Conservation (phyloP, 2,888 invertebrate genomes). For the Pristionchus arcanus region DNA sequence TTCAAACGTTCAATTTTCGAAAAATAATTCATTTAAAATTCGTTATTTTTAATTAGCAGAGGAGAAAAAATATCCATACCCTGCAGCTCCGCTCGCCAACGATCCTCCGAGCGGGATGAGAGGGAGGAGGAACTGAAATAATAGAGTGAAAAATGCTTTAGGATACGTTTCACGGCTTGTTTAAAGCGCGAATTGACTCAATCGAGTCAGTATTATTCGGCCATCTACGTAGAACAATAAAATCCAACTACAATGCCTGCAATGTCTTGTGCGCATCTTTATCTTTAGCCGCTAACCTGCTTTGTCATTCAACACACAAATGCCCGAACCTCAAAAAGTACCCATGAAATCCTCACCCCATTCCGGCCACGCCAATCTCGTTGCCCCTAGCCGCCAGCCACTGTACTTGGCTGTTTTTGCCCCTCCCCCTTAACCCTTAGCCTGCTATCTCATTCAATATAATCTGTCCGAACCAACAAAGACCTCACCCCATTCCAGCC, state of each 20-base stretch:
- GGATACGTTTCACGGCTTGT: neutral
- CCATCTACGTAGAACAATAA: neutral
- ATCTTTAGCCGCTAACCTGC: no score
- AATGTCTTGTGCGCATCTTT: no score
- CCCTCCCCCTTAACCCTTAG: no score
- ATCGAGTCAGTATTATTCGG: neutral
- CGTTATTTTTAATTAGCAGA: no score
- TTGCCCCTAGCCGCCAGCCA: slow-evolving; percentile 91
- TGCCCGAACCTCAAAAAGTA: no score
- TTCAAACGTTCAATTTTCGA: neutral
- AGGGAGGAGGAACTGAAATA: slow-evolving; percentile 12
- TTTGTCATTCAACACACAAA: no score
- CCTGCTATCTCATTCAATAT: no score
- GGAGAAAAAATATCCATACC: neutral
- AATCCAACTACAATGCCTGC: no score
- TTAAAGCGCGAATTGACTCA: neutral
- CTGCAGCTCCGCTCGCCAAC: slow-evolving; percentile 27
- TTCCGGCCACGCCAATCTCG: slow-evolving; percentile 91
- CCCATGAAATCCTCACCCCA: slow-evolving; percentile 78
- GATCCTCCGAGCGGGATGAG: slow-evolving; percentile 17
- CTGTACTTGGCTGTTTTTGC: slow-evolving; percentile 92
- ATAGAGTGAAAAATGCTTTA: neutral
- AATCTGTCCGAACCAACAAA: no score
- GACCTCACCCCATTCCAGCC: slow-evolving; percentile 88
- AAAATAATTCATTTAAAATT: no score